Evolutionary conservation across 2,888 invertebrate genomes (phyloP), one percentile per base, ranked within the genome.

Genomic region (Hypena proboscidalis): DNA sequence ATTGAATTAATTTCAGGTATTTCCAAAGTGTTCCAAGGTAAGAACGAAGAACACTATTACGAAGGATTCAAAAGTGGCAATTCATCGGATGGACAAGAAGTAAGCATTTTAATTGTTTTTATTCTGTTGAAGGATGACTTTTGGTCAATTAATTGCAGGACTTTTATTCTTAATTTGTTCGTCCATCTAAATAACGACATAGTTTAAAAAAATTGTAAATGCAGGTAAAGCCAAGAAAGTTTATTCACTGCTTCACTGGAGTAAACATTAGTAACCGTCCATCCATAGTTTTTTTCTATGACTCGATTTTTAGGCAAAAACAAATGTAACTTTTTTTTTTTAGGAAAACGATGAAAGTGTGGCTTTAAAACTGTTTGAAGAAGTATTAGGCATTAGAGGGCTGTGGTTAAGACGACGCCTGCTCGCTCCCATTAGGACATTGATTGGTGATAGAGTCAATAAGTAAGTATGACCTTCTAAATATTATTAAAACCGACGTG

Each of bases 1-100:
- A 21, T 14, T 27, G 2, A 17, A 17, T 40, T 17, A 35, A 52
- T 69, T 68, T 15, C 65, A 91, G 90, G 90, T 40, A 92, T 96
- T 56, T 95, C 95, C 27, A 95, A 95, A 84, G 94, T 96, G 11
- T 95, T 96, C 67, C 93, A 94, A 80, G 90, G 91, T 7, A 93
- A 90, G 60, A 77, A 74, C 30, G 78, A 70, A 1, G 90, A 90
- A 26, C 80, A 57, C 50, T 68, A 70, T 46, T 77, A 72, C 21
- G 88, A 89, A 4, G 82, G 72, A 3, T 61, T 90, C 2, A 88
- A 80, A 67, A 80, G 78, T 47, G 80, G 74, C 1, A 78, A 67
- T 42, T 77, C 80, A 0, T 80, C 83, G 0, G 88, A 90, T n/a
- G 80, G 76, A 10, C 87, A 85, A 70, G 90, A 90, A 48, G 90